A percentile compares a stretch with the other conserved stretches of the same genome.
Conservation (phyloP, 2,888 invertebrate species). For the Dione vanillae region DNA sequence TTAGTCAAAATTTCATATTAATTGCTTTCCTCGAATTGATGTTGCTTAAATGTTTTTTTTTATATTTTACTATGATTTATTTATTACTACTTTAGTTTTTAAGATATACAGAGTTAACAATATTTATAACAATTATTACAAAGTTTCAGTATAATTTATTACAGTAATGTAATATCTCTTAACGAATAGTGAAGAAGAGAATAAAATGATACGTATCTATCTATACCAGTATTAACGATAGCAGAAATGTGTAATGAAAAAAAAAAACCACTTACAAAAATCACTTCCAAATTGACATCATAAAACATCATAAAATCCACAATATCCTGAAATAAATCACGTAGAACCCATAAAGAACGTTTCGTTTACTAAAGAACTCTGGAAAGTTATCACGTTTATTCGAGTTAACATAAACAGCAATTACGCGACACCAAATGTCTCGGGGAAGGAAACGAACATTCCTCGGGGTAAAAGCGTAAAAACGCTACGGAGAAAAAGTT, state of each 20-base stretch:
- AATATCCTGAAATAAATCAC: constrained; percentile 32
- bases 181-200: not conserved
- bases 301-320: not conserved
- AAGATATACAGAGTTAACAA: no score
- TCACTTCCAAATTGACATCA: not conserved
- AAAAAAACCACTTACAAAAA: not conserved
- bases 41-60: constrained; percentile 23
- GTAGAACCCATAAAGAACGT: constrained; percentile 27
- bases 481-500: constrained; percentile 68
- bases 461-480: constrained; percentile 58
- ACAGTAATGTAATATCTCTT: no score
- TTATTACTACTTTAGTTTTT: no score
- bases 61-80: no score
- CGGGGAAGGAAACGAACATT: constrained; percentile 70
- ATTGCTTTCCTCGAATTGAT: constrained; percentile 49
- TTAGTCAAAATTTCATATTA: constrained; percentile 61
- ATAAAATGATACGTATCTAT: not conserved
- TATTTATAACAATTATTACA: no score
- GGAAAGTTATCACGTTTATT: constrained; percentile 47
- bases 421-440: constrained; percentile 74
- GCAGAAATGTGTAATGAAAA: not conserved
- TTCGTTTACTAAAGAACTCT: constrained; percentile 42
- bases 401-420: constrained; percentile 75
- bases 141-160: no score
- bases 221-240: not conserved